Evolutionary conservation across 2,797 vertebrate genomes (phyloP).

Genomic region (Girardinus metallicus): DNA sequence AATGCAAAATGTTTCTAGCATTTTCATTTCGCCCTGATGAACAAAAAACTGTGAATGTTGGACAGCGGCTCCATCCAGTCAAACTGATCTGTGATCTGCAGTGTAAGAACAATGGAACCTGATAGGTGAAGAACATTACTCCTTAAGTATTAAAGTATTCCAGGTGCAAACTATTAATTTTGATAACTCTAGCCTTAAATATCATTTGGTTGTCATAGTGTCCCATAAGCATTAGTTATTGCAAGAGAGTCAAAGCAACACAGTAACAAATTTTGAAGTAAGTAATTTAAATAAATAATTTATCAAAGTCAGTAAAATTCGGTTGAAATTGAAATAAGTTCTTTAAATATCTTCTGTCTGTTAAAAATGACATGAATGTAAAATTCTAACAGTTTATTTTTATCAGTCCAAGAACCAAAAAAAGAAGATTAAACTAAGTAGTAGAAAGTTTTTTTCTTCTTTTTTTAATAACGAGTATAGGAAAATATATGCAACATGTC

Average conservation of each 20-base stretch:
- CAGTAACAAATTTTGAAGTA: neutral
- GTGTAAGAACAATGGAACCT: too few species aligned
- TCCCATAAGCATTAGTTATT: neutral
- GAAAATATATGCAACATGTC: neutral
- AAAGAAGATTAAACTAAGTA: too few species aligned
- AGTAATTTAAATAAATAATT: too few species aligned
- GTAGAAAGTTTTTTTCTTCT: too few species aligned
- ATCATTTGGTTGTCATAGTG: neutral
- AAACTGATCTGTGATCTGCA: neutral
- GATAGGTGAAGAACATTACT: too few species aligned
- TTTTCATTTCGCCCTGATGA: neutral
- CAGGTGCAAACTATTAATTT: neutral
- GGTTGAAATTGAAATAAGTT: too few species aligned
- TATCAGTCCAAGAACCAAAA: neutral
- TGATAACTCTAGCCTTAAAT: neutral
- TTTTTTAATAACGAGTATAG: neutral
- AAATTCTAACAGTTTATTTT: neutral
- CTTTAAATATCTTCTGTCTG: too few species aligned
- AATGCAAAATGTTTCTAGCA: neutral
- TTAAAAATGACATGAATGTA: neutral
- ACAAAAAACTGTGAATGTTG: neutral
- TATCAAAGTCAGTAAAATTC: too few species aligned
- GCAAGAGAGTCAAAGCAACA: neutral
- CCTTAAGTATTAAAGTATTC: neutral
- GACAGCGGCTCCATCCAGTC: neutral